Evolutionary conservation across 2,888 invertebrate genomes (phyloP).

Genomic region (Caenorhabditis sulstoni): DNA sequence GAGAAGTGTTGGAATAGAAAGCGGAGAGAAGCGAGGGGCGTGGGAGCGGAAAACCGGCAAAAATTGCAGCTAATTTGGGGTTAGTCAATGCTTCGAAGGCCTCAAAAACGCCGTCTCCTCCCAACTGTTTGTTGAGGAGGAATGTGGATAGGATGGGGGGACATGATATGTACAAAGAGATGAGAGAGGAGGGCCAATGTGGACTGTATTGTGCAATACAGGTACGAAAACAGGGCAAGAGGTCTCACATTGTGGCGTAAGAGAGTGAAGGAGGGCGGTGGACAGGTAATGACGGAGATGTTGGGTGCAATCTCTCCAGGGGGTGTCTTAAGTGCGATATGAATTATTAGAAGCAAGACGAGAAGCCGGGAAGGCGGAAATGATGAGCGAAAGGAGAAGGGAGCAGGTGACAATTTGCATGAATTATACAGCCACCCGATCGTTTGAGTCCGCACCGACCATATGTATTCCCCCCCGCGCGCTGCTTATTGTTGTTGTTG

Average conservation of each 20-base stretch:
- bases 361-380: constrained; percentile 35
- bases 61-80: constrained; percentile 55
- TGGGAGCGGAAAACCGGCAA: constrained; percentile 51
- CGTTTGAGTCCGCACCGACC: constrained; percentile 47
- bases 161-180: not conserved
- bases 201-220: constrained; percentile 51
- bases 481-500: constrained; percentile 33
- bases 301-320: constrained; percentile 34
- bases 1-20: not conserved
- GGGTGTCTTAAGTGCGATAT: constrained; percentile 25
- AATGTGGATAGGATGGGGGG: constrained; percentile 1
- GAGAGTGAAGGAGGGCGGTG: not conserved
- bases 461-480: constrained; percentile 38
- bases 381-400: constrained; percentile 27
- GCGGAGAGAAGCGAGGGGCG: constrained; percentile 21
- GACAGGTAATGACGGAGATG: constrained; percentile 32
- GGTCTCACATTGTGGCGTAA: constrained; percentile 31
- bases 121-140: not conserved
- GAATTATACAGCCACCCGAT: constrained; percentile 48
- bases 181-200: constrained; percentile 25
- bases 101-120: constrained; percentile 2
- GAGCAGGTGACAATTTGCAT: constrained; percentile 60
- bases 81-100: not conserved
- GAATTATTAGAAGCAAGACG: constrained; percentile 32
- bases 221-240: constrained; percentile 23